phyloP scores from a whole-genome alignment of 1,140 invertebrate species.

The Ceratoteleas bidentatus region DNA sequence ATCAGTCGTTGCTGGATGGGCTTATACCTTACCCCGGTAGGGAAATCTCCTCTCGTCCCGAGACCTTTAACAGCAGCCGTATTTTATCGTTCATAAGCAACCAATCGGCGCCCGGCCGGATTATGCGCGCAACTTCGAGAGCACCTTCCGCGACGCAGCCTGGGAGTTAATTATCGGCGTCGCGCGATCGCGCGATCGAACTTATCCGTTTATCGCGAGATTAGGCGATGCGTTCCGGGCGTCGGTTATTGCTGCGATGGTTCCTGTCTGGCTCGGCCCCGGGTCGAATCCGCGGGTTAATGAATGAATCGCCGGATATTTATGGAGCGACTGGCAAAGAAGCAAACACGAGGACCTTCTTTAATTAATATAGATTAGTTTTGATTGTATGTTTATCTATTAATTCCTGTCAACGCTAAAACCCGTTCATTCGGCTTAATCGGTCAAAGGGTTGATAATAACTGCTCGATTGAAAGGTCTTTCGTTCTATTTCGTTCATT shows the following conservation, averaged over 20 bases:
- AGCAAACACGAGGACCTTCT: conserved; percentile 74
- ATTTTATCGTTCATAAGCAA: conserved; percentile 69
- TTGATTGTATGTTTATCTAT: conserved; percentile 82
- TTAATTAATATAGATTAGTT: conserved; percentile 82
- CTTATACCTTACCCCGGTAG: conserved; percentile 67
- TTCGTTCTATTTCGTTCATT: conserved; percentile 54
- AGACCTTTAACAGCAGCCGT: conserved; percentile 69
- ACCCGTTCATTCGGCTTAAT: conserved; percentile 77
- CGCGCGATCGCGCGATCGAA: too few relatives aligned
- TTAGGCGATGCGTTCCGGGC: conserved; percentile 68
- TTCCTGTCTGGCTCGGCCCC: conserved; percentile 63
- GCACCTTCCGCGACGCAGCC: too few relatives aligned
- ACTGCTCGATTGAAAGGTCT: conserved; percentile 64
- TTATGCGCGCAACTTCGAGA: conserved; percentile 55
- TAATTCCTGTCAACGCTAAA: conserved; percentile 79
- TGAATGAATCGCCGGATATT: conserved; percentile 81
- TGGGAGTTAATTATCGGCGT: too few relatives aligned
- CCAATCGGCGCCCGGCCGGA: conserved; percentile 61
- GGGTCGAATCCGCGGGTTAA: conserved; percentile 80
- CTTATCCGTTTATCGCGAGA: too few relatives aligned
- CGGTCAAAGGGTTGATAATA: conserved; percentile 78
- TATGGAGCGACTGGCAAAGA: conserved; percentile 75
- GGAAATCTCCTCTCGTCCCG: conserved; percentile 68
- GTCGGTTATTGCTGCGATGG: conserved; percentile 74
- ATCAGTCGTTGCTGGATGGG: conserved; percentile 68